phyloP scores from a whole-genome alignment of 2,797 vertebrate genomes.

The Gorsachius magnificus region DNA sequence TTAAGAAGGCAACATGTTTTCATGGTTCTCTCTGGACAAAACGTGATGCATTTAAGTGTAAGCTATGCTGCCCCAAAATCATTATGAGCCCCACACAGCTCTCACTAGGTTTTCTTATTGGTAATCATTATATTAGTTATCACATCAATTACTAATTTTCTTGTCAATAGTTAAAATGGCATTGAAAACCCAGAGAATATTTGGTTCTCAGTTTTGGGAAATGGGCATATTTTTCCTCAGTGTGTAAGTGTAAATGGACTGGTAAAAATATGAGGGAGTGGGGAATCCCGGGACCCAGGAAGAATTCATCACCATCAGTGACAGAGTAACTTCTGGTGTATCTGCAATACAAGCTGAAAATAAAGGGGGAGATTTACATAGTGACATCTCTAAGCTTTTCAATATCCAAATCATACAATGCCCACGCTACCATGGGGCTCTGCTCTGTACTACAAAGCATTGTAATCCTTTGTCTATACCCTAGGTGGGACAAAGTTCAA shows the following conservation, averaged over 20 bases:
- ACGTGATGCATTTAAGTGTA: background rate
- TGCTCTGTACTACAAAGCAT: background rate
- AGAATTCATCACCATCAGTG: background rate
- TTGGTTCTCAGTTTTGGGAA: background rate
- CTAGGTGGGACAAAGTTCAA: background rate
- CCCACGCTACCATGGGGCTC: background rate
- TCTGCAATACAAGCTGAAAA: background rate
- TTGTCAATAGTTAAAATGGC: background rate
- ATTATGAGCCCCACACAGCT: background rate
- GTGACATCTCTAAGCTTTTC: background rate
- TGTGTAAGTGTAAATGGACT: background rate
- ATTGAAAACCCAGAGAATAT: background rate
- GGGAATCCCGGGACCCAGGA: background rate
- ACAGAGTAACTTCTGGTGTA: background rate
- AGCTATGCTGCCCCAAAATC: background rate
- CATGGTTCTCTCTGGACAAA: background rate
- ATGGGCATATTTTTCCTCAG: background rate
- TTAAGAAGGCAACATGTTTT: background rate
- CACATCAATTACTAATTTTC: background rate
- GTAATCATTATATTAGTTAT: background rate
- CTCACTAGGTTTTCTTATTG: background rate
- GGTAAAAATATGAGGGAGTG: background rate
- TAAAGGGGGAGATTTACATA: background rate
- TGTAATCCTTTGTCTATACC: background rate
- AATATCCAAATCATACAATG: background rate